Base-by-base conservation (phyloP, 2,888 invertebrate species). In the Operophtera brumata region DNA sequence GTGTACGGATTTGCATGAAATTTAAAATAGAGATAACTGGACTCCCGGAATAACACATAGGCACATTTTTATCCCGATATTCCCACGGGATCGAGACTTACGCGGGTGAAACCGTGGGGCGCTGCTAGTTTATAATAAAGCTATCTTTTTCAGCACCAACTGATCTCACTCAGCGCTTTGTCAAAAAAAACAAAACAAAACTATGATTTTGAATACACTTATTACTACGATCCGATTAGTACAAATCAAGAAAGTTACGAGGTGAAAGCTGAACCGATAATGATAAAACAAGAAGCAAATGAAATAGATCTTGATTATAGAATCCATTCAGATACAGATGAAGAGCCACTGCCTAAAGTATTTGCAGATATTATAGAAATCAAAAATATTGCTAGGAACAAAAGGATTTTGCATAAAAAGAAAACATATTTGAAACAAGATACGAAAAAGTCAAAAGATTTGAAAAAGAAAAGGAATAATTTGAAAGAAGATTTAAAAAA, bases 111-210 rank as follows among this genome's bases (percentile, higher is more conserved):
- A n/a, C n/a, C n/a, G n/a, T n/a, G n/a, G n/a, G n/a, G n/a, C n/a
- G n/a, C n/a, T n/a, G n/a, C n/a, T n/a, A 9, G 7, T 0, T 30
- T 30, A 1, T 30, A 1, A 5, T 30, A 1, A n/a, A n/a, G n/a
- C 30, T 9, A 9, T 9, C 8, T 9, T 45, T 68, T 61, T 35
- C 64, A 72, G 69, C 5, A 35, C 10, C 48, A 60, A 48, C 47
- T 61, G 10, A 6, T 45, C 1, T 47, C 57, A 20, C 55, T 55
- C 9, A 72, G 66, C 12, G 60, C 0, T 4, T 59, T 65, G 13
- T 48, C 57, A 36, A 37, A 11, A 6, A 44, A 32, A 35, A 49
- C 43, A 12, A 10, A 60, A 54, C n/a, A 32, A 4, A 4, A 46
- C 14, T 58, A 47, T 25, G 57, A 67, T 32, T 60, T 42, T 14